These are phyloP conservation scores for Boloria selene DNA, from an alignment of 2,888 invertebrate genomes.

Conservation along the genomic window DNA sequence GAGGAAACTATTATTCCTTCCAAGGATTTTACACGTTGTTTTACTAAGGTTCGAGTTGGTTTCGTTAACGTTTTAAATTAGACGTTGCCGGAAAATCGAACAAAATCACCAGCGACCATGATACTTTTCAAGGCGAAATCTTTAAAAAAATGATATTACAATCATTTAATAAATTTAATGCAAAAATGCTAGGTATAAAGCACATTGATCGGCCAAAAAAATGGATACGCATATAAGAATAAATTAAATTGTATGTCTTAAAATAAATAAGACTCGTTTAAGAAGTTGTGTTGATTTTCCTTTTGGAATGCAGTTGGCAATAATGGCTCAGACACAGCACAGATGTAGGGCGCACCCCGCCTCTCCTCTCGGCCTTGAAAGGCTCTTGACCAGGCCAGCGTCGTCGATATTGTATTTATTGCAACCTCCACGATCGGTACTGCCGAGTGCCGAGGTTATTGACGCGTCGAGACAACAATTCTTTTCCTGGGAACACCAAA, in stretches of 20 bases:
- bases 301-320: slow-evolving; percentile 69
- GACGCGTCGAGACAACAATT: slow-evolving; percentile 69
- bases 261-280: background rate
- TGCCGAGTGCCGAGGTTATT: slow-evolving; percentile 80
- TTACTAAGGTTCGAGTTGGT: slow-evolving; percentile 48
- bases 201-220: too few relatives aligned
- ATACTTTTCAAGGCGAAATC: slow-evolving; percentile 46
- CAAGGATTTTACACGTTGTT: slow-evolving; percentile 47
- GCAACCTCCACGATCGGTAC: slow-evolving; percentile 80
- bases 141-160: background rate
- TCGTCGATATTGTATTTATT: slow-evolving; percentile 79
- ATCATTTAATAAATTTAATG: too few relatives aligned
- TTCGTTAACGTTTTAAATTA: slow-evolving; percentile 60
- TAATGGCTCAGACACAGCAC: slow-evolving; percentile 67
- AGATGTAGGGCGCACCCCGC: slow-evolving; percentile 78
- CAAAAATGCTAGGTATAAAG: background rate
- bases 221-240: too few relatives aligned
- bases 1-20: slow-evolving; percentile 47
- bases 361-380: slow-evolving; percentile 81
- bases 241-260: too few relatives aligned
- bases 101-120: slow-evolving; percentile 67
- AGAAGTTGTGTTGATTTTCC: slow-evolving; percentile 22
- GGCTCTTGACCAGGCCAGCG: slow-evolving; percentile 81
- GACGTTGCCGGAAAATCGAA: slow-evolving; percentile 73
- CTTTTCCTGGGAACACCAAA: slow-evolving; percentile 63